Evolutionary conservation across 2,888 invertebrate genomes (phyloP), one percentile per base, ranked within the genome.

Genomic region (Melieria picta): DNA sequence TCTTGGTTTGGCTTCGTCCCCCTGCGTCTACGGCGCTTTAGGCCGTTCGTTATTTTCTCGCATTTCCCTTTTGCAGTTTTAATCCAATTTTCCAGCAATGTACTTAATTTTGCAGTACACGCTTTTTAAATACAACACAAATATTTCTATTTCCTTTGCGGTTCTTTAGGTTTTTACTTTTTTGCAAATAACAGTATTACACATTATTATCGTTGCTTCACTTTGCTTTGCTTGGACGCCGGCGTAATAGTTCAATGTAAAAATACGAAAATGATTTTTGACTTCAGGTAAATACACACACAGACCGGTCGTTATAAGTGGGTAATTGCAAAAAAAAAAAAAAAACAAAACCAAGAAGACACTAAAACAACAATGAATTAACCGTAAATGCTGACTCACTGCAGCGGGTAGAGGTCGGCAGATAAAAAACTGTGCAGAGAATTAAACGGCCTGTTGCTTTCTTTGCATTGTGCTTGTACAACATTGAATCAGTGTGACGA

Each of bases 21-120:
- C 60, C 43, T n/a, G n/a, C n/a, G 47, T 13, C 16, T 13, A 50
- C 48, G 63, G 55, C 63, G 63, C 46, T n/a, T 45, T 55, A 42
- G 30, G 60, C 11, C 47, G 16, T 42, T 71, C 66, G 58, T 63
- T 67, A 16, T 45, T 42, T 63, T 68, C 7, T 50, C 46, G 48
- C 50, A 64, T 57, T 52, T n/a, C 6, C 61, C 47, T 13, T 66
- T 47, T 10, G n/a, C 16, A 11, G 45, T 64, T 64, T 64, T 72
- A 72, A 72, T 72, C 72, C 68, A 72, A 72, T 72, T 72, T 72
- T 68, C 63, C 68, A 63, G 67, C 68, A 72, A 66, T 71, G 65
- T 71, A 66, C 52, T 71, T 71, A 71, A 52, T 66, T 65, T 64
- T 58, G 45, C 62, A 47, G 56, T 64, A 69, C 58, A 66, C 6